Evolutionary conservation across 2,888 invertebrate genomes (phyloP).

Genomic region (Heteromyza rotundicornis): DNA sequence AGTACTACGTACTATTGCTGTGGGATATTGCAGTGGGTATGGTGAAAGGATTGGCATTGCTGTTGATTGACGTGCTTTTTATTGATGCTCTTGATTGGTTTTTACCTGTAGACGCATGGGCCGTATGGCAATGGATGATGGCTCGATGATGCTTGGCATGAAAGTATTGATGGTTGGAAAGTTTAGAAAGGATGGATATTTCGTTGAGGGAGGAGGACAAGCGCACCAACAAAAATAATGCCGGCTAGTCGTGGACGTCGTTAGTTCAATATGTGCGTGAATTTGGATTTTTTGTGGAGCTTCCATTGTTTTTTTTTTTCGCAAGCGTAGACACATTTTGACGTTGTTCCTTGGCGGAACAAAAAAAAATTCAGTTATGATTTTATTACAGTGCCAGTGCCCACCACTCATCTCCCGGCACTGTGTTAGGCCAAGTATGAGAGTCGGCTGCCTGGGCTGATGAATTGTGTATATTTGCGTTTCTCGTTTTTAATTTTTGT

Average conservation of each 20-base stretch:
- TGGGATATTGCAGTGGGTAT: not conserved
- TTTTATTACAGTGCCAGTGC: conserved; percentile 48
- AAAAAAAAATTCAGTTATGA: conserved; percentile 45
- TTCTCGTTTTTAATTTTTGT: conserved; percentile 10
- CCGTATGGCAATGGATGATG: not conserved
- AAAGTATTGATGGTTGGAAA: not conserved
- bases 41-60: conserved; percentile 2
- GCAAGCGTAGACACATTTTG: conserved; percentile 6
- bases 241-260: conserved; percentile 32
- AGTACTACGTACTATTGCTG: not conserved
- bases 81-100: conserved; percentile 63
- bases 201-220: not conserved
- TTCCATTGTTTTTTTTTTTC: not conserved
- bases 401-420: not conserved
- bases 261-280: conserved; percentile 54
- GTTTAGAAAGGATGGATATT: not conserved
- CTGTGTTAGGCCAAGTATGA: no score
- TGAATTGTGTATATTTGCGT: conserved; percentile 46
- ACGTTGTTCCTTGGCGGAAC: not conserved
- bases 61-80: conserved; percentile 61
- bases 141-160: not conserved
- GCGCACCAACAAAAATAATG: not conserved
- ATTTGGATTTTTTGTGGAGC: conserved; percentile 12
- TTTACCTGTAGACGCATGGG: conserved; percentile 47
- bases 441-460: conserved; percentile 32